A percentile compares a stretch with the other conserved stretches of the same genome.
Conservation (phyloP, 2,113 vertebrate genomes). For the Callorhinus ursinus region DNA sequence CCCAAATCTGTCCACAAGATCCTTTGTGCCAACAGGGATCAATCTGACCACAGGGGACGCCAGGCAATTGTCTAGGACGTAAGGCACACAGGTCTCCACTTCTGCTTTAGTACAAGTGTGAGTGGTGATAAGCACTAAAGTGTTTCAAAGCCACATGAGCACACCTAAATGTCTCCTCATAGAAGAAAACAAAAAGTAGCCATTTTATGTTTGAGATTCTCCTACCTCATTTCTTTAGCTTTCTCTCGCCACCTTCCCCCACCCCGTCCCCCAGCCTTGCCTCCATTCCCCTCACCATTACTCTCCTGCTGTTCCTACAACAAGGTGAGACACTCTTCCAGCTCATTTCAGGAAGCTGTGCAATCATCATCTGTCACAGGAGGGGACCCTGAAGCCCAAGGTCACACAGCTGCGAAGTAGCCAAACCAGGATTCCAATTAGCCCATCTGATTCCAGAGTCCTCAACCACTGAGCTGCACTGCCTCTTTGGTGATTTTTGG, state of each 20-base stretch:
- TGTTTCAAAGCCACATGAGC: neutral
- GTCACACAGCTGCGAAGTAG: neutral
- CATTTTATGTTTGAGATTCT: neutral
- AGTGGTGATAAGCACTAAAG: neutral
- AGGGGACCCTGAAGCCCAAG: neutral
- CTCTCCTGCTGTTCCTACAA: neutral
- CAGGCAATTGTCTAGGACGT: neutral
- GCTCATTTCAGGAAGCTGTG: neutral
- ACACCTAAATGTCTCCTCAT: neutral
- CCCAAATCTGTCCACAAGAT: constrained; percentile 15
- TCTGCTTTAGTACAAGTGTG: neutral
- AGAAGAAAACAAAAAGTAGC: neutral
- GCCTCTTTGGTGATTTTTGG: neutral
- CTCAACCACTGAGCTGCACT: neutral
- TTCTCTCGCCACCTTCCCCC: neutral
- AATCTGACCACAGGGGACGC: neutral
- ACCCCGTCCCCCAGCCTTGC: neutral
- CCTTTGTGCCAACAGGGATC: neutral
- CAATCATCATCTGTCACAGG: neutral
- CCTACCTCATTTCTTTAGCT: neutral
- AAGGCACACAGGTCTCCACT: neutral
- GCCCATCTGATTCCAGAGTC: neutral
- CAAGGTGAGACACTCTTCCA: neutral
- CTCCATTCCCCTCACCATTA: neutral
- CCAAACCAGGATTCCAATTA: neutral